phyloP scores from a whole-genome alignment of 2,888 invertebrate genomes.

The Erebia epiphron region DNA sequence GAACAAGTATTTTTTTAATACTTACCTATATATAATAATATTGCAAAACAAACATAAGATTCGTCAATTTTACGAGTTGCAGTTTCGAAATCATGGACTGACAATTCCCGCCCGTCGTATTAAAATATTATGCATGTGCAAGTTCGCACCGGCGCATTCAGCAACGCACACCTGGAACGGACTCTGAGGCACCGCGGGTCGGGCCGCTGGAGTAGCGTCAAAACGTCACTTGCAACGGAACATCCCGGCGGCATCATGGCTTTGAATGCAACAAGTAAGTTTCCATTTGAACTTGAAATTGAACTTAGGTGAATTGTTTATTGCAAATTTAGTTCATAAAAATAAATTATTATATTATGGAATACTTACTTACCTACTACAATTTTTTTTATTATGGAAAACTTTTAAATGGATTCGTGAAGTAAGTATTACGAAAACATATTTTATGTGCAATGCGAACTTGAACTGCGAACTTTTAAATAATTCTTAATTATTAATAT shows the following conservation, averaged over 20 bases:
- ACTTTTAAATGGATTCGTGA: neutral
- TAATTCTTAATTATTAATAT: neutral
- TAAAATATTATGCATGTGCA: no score
- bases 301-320: slow-evolving; percentile 6
- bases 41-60: no score
- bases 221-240: neutral
- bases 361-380: no score
- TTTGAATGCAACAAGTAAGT: neutral
- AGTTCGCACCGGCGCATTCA: no score
- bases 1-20: no score
- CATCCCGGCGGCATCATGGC: neutral
- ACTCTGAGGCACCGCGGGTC: neutral
- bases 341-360: neutral
- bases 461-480: slow-evolving; percentile 4
- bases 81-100: no score
- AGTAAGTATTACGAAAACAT: neutral
- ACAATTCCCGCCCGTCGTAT: no score
- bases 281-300: neutral
- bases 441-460: neutral
- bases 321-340: neutral
- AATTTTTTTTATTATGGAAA: neutral
- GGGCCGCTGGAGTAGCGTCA: no score
- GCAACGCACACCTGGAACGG: neutral
- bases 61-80: no score
- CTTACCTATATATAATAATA: no score